Conservation (phyloP, 1,140 invertebrate species). For the Probaryconus sp. region DNA sequence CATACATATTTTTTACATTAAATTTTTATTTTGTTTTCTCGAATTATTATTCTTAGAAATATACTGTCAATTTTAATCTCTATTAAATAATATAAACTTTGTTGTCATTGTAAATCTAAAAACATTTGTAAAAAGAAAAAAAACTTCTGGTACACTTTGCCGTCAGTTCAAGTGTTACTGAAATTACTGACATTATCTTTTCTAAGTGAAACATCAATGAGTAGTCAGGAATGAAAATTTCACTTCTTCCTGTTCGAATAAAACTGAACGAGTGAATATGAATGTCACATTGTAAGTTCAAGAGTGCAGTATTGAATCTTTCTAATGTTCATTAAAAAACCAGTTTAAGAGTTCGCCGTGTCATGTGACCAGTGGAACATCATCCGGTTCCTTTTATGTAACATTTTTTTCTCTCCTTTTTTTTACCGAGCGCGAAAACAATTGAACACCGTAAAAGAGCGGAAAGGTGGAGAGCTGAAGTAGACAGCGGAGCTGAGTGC, state of each 20-base stretch:
- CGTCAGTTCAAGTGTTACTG: too few relatives aligned
- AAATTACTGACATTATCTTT: too few relatives aligned
- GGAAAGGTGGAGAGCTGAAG: constrained; percentile 54
- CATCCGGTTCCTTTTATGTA: constrained; percentile 57
- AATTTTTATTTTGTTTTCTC: too few relatives aligned
- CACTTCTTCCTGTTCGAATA: constrained; percentile 4
- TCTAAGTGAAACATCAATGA: too few relatives aligned
- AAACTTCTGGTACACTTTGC: too few relatives aligned
- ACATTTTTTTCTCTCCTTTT: constrained; percentile 56
- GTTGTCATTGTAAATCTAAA: too few relatives aligned
- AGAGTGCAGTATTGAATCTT: constrained; percentile 30
- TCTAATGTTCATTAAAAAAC: constrained; percentile 29
- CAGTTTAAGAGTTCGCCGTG: constrained; percentile 52
- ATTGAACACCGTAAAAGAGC: constrained; percentile 58
- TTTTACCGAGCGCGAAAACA: constrained; percentile 54
- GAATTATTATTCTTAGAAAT: too few relatives aligned
- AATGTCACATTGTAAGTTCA: constrained; percentile 19
- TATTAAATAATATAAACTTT: too few relatives aligned
- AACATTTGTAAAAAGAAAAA: too few relatives aligned
- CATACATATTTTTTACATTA: not conserved
- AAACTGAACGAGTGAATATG: constrained; percentile 29
- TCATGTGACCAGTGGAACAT: constrained; percentile 58
- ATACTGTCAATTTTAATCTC: too few relatives aligned
- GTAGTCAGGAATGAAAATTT: too few relatives aligned
- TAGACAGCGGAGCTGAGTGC: constrained; percentile 51